Base-by-base conservation (phyloP, 2,888 invertebrate species). In the Platynereis dumerilii region DNA sequence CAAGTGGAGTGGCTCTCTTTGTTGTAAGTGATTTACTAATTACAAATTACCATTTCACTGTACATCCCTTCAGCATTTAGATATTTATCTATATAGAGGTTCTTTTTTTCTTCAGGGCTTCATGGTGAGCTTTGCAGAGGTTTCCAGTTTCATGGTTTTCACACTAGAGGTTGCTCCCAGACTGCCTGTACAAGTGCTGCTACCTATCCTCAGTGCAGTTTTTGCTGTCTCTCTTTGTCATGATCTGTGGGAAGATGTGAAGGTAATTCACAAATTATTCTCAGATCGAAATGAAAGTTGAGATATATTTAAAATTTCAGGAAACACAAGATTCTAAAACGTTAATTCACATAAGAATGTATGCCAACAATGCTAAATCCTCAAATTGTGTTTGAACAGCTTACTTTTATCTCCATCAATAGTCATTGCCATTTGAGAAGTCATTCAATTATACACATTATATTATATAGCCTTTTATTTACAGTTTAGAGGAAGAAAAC, bases 171-270 rank as follows among this genome's bases (percentile, higher is more conserved):
- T 75, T 1, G 72, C 73, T 10, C 69, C 70, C 20, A 58, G 68
- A 5, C 55, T 75, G 24, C 75, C 75, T 0, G 71, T 69, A 28
- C 72, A 69, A 2, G 68, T 74, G 10, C 52, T 75, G 15, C 68
- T 74, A 15, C 69, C 72, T 24, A 64, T 74, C 24, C 69, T 74
- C 1, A 70, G 64, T 20, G 63, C 74, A n/a, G 72, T 71, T 3
- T 69, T 69, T 56, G 60, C 71, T 2, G 52, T 75, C 1, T 62
- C 71, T 1, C 67, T 67, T 17, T 53, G 63, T 26, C 57, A 67
- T 39, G 63, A 67, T 22, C 59, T 66, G 10, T 67, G 67, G 67
- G 56, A 64, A 26, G 20, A 59, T 54, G 66, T 42, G n/a, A 58
- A 63, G 62, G 66, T 66, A 61, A 20, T 15, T 26, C n/a, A n/a